These are phyloP conservation scores for Drosophila suzukii DNA, from an alignment of 1,140 invertebrate genomes.

Conservation along the genomic window DNA sequence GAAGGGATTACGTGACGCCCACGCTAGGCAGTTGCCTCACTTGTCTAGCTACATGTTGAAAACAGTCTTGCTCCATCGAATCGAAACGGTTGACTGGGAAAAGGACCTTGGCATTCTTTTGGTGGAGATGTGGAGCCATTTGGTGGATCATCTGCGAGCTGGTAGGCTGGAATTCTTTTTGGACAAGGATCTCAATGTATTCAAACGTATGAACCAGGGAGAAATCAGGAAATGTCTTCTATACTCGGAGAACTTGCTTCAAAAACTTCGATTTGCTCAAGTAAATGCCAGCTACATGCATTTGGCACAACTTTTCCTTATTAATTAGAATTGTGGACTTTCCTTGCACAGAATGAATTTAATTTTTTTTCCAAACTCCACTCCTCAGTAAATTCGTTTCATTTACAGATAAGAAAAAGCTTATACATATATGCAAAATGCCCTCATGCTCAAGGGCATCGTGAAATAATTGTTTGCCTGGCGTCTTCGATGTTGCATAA, in stretches of 20 bases:
- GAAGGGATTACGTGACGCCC: slow-evolving; percentile 43
- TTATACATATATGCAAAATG: background rate
- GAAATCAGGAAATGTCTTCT: slow-evolving; percentile 8
- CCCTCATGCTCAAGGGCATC: background rate
- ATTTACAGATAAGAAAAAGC: background rate
- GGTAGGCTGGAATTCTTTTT: slow-evolving; percentile 25
- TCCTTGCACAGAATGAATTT: background rate
- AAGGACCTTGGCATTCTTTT: slow-evolving; percentile 17
- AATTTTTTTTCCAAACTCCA: background rate
- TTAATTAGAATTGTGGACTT: background rate
- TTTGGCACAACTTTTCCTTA: background rate
- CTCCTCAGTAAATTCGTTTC: background rate
- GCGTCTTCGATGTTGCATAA: background rate
- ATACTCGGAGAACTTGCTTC: background rate
- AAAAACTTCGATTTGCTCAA: background rate
- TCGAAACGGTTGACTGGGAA: slow-evolving; percentile 19
- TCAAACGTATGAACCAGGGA: slow-evolving; percentile 11
- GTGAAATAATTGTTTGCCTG: background rate
- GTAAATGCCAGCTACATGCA: background rate
- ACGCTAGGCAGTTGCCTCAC: slow-evolving; percentile 5
- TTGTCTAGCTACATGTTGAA: slow-evolving; percentile 54
- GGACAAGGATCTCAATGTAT: slow-evolving; percentile 24
- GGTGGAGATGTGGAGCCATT: slow-evolving; percentile 29
- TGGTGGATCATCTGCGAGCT: slow-evolving; percentile 10
- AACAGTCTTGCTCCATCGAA: slow-evolving; percentile 32